A percentile compares a stretch with the other conserved stretches of the same genome.
Evolutionary conservation across 2,888 invertebrate species (phyloP).

Genomic region (Hirtodrosophila histrioides): DNA sequence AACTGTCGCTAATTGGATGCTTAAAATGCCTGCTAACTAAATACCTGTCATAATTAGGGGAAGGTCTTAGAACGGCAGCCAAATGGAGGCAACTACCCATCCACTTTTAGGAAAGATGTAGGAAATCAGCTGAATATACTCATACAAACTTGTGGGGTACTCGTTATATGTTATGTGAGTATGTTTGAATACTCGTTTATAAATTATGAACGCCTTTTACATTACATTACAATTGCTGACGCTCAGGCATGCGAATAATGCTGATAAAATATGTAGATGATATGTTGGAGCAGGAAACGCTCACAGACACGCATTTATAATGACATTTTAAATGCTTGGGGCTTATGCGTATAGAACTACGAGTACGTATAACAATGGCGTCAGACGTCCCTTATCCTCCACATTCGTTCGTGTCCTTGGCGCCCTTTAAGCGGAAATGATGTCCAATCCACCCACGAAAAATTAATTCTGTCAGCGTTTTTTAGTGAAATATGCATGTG

Average conservation of each 20-base stretch:
- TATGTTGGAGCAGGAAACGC: constrained; percentile 30
- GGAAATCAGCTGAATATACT: constrained; percentile 10
- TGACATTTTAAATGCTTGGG: constrained; percentile 73
- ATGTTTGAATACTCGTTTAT: constrained; percentile 30
- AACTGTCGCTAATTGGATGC: constrained; percentile 66
- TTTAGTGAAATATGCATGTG: constrained; percentile 40
- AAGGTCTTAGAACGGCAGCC: constrained; percentile 1
- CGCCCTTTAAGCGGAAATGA: constrained; percentile 23
- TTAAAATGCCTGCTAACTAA: constrained; percentile 33
- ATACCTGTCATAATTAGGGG: constrained; percentile 67
- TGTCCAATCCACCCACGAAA: constrained; percentile 30
- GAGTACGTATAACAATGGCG: constrained; percentile 25
- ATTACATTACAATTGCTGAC: constrained; percentile 73
- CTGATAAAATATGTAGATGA: constrained; percentile 70
- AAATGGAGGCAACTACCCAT: constrained; percentile 29
- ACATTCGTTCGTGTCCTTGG: constrained; percentile 58
- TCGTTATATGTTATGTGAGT: neutral
- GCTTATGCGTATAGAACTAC: constrained; percentile 1
- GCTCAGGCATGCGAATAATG: constrained; percentile 73
- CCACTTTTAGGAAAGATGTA: constrained; percentile 5
- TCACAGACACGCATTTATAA: constrained; percentile 66
- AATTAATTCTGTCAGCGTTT: constrained; percentile 55
- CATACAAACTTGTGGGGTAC: neutral
- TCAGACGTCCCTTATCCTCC: constrained; percentile 21
- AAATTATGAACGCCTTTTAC: constrained; percentile 64